These are phyloP conservation scores for Pagetopsis macropterus DNA, from an alignment of 2,797 vertebrate species.

Conservation along the genomic window DNA sequence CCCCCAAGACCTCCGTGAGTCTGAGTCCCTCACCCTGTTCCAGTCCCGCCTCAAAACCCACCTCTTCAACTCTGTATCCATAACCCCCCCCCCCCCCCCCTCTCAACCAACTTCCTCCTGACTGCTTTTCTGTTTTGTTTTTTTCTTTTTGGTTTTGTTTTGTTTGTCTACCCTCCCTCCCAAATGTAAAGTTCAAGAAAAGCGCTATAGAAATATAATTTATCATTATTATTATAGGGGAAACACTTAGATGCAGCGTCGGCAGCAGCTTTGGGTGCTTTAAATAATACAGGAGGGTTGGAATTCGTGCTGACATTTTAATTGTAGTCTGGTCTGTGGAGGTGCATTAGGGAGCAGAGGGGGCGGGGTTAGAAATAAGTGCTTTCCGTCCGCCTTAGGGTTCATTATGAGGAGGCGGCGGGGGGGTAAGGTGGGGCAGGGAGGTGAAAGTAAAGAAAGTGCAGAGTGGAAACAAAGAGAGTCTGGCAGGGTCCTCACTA, in stretches of 20 bases:
- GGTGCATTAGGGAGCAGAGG: constrained; percentile 76
- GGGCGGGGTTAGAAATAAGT: constrained; percentile 70
- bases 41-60: too few relatives aligned
- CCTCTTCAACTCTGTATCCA: too few relatives aligned
- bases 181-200: too few relatives aligned
- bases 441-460: neutral
- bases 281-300: constrained; percentile 83
- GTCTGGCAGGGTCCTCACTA: constrained; percentile 42
- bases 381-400: constrained; percentile 68
- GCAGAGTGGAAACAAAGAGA: constrained; percentile 36
- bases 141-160: too few relatives aligned
- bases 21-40: too few relatives aligned
- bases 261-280: constrained; percentile 63
- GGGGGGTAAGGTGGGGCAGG: neutral
- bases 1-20: too few relatives aligned
- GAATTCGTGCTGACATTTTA: constrained; percentile 84
- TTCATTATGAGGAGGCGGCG: constrained; percentile 58
- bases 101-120: too few relatives aligned
- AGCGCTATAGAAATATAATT: too few relatives aligned
- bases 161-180: too few relatives aligned
- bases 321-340: constrained; percentile 79
- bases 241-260: constrained; percentile 33
- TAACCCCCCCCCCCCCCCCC: too few relatives aligned
- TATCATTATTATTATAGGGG: too few relatives aligned
- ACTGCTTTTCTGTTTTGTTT: too few relatives aligned